Conservation (phyloP, 35 echinoderm and acorn worm genomes). For the Chiridota heheva region DNA sequence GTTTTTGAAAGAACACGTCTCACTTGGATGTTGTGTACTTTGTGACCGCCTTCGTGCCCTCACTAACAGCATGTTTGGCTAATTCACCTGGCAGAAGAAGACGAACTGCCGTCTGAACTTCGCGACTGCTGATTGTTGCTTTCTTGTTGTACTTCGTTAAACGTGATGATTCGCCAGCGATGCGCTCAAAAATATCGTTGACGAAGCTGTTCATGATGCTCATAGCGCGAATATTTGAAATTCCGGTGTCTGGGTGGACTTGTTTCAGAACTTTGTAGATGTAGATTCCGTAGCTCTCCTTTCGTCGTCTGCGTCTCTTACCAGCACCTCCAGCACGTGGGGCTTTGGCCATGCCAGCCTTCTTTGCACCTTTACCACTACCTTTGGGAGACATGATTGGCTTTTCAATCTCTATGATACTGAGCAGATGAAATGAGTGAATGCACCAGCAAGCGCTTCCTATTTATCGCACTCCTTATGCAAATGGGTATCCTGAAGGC, state of each 20-base stretch:
- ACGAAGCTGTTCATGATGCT: constrained; percentile 83
- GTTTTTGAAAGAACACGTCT: background rate
- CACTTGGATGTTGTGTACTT: no score
- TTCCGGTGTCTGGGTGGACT: constrained; percentile 77
- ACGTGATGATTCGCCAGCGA: constrained; percentile 1
- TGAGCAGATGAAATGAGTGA: background rate
- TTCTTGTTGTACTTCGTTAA: no score
- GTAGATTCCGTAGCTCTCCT: constrained; percentile 69
- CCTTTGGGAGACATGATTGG: constrained; percentile 54
- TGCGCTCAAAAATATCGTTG: constrained; percentile 62
- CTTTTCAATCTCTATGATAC: background rate
- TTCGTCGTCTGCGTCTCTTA: constrained; percentile 37
- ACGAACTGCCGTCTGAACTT: no score
- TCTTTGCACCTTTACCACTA: constrained; percentile 50
- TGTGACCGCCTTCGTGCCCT: no score
- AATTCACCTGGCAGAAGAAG: no score
- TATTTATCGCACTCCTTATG: constrained; percentile 41
- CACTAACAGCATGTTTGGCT: no score
- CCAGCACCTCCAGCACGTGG: constrained; percentile 9
- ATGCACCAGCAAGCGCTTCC: background rate
- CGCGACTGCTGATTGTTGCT: no score
- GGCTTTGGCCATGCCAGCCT: constrained; percentile 59
- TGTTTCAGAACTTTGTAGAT: constrained; percentile 75
- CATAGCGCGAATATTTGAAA: constrained; percentile 57
- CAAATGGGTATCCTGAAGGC: constrained; percentile 13